Conservation (phyloP, 1,140 invertebrate species). For the Lepidurus packardi region DNA sequence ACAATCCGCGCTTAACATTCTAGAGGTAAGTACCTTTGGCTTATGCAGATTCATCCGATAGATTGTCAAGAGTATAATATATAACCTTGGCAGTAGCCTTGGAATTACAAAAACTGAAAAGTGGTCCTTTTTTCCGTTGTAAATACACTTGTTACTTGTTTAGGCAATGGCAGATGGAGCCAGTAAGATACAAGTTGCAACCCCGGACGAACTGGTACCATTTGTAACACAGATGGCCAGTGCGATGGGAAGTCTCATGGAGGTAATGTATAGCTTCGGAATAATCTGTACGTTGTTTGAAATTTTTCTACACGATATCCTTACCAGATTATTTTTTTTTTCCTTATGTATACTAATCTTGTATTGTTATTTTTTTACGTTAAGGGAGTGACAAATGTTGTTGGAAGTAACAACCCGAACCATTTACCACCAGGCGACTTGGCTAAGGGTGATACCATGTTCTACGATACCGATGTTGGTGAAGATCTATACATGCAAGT, state of each 20-base stretch:
- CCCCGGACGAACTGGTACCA: conserved; percentile 24
- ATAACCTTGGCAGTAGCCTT: no score
- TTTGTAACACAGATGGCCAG: conserved; percentile 20
- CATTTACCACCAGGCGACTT: conserved; percentile 25
- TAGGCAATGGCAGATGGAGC: conserved; percentile 1
- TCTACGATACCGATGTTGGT: conserved; percentile 32
- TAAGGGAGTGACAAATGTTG: conserved; percentile 26
- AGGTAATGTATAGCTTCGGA: conserved; percentile 4
- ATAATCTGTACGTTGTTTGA: not conserved
- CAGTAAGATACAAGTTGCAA: not conserved
- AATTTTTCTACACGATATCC: no score
- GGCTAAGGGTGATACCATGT: not conserved
- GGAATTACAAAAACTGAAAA: no score
- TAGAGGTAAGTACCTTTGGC: not conserved
- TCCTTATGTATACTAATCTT: not conserved
- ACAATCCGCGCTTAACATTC: not conserved
- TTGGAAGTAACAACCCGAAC: conserved; percentile 13
- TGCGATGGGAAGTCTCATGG: conserved; percentile 25
- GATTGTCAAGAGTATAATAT: no score
- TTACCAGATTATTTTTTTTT: not conserved
- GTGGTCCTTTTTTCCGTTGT: not conserved
- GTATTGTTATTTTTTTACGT: not conserved
- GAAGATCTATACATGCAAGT: conserved; percentile 32
- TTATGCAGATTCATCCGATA: no score
- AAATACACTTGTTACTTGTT: not conserved